These are phyloP conservation scores for Dunckerocampus dactyliophorus DNA, from an alignment of 2,113 vertebrate species.

Conservation along the genomic window DNA sequence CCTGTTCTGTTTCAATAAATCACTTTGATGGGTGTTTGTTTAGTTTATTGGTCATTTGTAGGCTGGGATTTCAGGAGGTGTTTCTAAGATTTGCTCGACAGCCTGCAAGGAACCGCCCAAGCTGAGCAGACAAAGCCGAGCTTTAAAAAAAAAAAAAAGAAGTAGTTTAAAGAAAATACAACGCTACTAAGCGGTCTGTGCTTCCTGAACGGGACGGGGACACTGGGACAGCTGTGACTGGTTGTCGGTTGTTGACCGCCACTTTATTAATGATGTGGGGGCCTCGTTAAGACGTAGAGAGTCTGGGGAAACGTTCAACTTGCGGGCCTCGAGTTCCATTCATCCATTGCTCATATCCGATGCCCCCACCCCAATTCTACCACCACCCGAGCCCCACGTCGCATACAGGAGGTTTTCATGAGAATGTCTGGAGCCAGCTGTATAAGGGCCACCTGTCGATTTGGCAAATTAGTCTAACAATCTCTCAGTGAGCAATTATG, in stretches of 20 bases:
- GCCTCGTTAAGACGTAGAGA: constrained; percentile 41
- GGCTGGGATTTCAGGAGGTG: background rate
- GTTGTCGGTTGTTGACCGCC: constrained; percentile 42
- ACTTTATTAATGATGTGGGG: constrained; percentile 62
- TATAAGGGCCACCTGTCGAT: constrained; percentile 40
- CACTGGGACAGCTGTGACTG: constrained; percentile 32
- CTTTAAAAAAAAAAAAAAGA: background rate
- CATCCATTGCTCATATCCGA: constrained; percentile 9
- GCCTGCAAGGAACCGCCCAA: background rate
- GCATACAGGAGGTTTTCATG: constrained; percentile 24
- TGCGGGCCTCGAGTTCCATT: constrained; percentile 18
- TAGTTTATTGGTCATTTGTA: background rate
- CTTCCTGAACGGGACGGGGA: background rate
- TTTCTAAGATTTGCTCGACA: background rate
- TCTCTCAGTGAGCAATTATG: constrained; percentile 36
- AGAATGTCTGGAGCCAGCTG: constrained; percentile 21
- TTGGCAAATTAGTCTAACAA: constrained; percentile 32
- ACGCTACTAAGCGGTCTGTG: background rate
- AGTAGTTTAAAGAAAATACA: background rate
- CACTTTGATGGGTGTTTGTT: background rate
- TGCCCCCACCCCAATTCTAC: background rate
- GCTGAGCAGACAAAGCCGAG: background rate
- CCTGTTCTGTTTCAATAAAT: background rate
- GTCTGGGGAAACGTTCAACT: constrained; percentile 57
- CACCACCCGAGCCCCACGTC: background rate